phyloP scores from a whole-genome alignment of 2,797 vertebrate genomes.

The Streptopelia turtur region DNA sequence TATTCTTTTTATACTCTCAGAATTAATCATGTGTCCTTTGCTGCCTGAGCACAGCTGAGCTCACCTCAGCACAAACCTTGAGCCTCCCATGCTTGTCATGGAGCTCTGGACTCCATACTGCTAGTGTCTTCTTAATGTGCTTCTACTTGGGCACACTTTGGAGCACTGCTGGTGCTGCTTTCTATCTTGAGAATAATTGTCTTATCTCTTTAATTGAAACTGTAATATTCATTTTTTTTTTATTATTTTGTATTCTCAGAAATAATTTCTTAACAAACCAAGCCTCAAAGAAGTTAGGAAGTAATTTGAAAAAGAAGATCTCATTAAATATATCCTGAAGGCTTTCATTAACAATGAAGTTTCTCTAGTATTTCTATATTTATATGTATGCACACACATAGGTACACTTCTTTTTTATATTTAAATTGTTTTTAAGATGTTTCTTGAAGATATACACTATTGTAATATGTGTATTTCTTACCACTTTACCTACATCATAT shows the following conservation, averaged over 20 bases:
- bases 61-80: not conserved
- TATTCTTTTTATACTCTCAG: not conserved
- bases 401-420: not conserved
- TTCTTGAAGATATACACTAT: not conserved
- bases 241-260: not conserved
- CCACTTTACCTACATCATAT: not conserved
- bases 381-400: not conserved
- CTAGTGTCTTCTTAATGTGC: slow-evolving; percentile 32
- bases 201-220: not conserved
- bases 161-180: not conserved
- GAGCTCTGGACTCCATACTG: not conserved
- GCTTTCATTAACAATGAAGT: not conserved
- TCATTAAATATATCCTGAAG: not conserved
- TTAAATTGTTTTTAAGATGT: not conserved
- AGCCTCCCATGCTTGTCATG: not conserved
- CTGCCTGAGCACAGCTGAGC: not conserved
- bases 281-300: not conserved
- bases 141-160: slow-evolving; percentile 34
- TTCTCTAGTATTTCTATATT: not conserved
- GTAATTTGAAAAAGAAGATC: not conserved
- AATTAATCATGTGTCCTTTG: not conserved
- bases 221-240: not conserved
- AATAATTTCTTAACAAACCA: not conserved
- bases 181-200: not conserved
- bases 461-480: not conserved